Evolutionary conservation across 2,113 vertebrate species (phyloP), one percentile per base, ranked within the genome.

Genomic region (Entelurus aequoreus): DNA sequence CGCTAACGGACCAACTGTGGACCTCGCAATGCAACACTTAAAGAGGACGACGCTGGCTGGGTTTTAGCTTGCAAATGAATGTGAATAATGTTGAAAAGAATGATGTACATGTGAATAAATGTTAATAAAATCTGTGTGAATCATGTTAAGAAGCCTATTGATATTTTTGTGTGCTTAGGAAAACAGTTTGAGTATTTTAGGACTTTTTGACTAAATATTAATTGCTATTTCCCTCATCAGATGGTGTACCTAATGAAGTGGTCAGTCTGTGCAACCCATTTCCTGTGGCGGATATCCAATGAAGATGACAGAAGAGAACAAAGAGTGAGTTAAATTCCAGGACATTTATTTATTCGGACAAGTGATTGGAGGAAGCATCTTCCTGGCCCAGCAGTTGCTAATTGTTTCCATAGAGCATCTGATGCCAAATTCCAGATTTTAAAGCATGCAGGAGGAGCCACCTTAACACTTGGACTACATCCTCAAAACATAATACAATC

Each of bases 401-500:
- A 75, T 68, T 74, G 63, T 75, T 83, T 80, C 67, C 54, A 66
- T 78, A 52, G 82, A 77, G 74, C 70, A 62, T 86, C 75, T 74
- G 75, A 77, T 76, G 63, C 84, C 66, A 86, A 86, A 90, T 77
- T 75, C 78, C 83, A 83, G 81, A 84, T 86, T 77, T 61, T 76
- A 73, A 77, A 84, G 79, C 90, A 90, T 91, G 90, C 90, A 89
- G 84, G 88, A 77, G 65, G 62, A 89, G 73, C 69, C 62, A 73
- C 63, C 53, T 54, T 47, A 74, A 75, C 65, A 77, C 58, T 62
- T 59, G 55, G 42, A 69, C 48, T 60, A 71, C 66, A 63, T 75
- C n/a, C 62, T 62, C 48, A 77, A 67, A 48, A 74, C 78, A 74
- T 72, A 67, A 76, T 47, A 53, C 9, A 54, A 52, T 65, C 61